Evolutionary conservation across 2,888 invertebrate species (phyloP), one percentile per base, ranked within the genome.

Genomic region (Melitaea athalia): DNA sequence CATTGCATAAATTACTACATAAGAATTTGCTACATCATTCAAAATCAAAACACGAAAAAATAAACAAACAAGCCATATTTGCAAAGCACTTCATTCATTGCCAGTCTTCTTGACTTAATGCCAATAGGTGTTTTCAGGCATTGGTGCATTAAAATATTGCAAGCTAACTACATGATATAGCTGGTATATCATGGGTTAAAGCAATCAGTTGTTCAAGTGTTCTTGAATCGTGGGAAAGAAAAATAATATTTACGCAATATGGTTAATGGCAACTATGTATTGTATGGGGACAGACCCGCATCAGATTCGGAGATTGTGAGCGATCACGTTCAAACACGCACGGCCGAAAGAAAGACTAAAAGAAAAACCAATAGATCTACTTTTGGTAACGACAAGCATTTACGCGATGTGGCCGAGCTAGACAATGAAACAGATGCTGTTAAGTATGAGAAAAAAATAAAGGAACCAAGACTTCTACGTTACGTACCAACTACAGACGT

Each of bases 231-330:
- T 55, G 31, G n/a, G n/a, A 55, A 55, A 55, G 17, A 17, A 14
- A 31, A 24, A 5, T 24, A 38, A 15, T 42, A 49, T 62, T 47
- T 67, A 55, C 24, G 43, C 73, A 88, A 85, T 78, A 93, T 93
- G 93, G 93, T 93, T 70, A 93, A 92, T 80, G 91, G 93, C 17
- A 92, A 93, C 76, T 93, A 93, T 76, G 84, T 89, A 42, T 73
- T 93, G 53, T 92, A 92, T 75, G 91, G 91, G 50, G 91, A 92
- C 75, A 81, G 87, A 73, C 90, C 92, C 68, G 81, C 85, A 63
- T 90, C 92, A 11, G 92, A 91, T 73, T 88, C 90, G 3, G 92
- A 91, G 77, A 88, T 88, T 64, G 86, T 91, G 4, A 88, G 89
- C 17, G 92, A 91, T 72, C 91, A 92, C 73, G 89, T 91, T 6